These are phyloP conservation scores for Jacana jacana DNA, from an alignment of 2,113 vertebrate species.

Conservation along the genomic window DNA sequence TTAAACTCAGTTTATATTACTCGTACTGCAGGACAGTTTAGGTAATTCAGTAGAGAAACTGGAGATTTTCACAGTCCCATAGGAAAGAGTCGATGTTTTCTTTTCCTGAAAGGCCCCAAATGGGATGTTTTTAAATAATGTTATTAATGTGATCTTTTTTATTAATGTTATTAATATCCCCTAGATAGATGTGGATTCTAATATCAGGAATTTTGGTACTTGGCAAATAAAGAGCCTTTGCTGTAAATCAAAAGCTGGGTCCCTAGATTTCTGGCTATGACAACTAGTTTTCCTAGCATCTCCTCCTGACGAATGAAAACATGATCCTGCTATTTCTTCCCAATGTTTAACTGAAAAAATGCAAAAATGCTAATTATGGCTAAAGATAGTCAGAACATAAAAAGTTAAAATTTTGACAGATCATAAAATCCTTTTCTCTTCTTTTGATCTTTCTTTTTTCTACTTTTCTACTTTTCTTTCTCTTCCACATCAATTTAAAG, in stretches of 20 bases:
- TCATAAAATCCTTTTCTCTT: background rate
- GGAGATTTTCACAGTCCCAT: background rate
- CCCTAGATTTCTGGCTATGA: background rate
- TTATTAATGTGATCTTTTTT: background rate
- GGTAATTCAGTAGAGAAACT: background rate
- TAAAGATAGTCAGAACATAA: background rate
- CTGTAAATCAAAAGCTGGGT: background rate
- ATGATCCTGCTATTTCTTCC: background rate
- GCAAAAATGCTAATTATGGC: background rate
- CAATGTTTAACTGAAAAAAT: background rate
- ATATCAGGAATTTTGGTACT: background rate
- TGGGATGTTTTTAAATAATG: background rate
- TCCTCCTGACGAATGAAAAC: background rate
- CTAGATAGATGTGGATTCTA: background rate
- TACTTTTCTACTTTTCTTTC: background rate
- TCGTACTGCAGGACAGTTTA: background rate
- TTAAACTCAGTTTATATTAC: background rate
- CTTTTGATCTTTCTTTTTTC: background rate
- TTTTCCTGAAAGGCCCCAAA: background rate
- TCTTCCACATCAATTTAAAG: background rate
- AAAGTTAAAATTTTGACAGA: background rate
- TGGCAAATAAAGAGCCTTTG: background rate
- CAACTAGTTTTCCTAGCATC: background rate
- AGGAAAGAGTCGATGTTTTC: background rate
- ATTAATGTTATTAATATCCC: background rate